Evolutionary conservation across 2,888 invertebrate genomes (phyloP), one percentile per base, ranked within the genome.

Genomic region (Lymantria monacha): DNA sequence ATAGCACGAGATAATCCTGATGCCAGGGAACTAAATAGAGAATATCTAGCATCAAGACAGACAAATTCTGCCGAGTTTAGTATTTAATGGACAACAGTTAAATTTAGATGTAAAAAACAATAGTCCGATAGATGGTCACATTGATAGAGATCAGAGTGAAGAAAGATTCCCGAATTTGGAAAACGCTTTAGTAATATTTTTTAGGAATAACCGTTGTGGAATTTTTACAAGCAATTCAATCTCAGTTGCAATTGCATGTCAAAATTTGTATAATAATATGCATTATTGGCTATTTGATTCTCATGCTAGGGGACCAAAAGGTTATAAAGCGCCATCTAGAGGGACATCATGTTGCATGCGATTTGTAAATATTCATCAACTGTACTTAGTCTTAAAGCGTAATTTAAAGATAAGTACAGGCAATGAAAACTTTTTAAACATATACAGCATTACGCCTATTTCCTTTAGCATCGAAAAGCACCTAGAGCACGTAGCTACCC

Each of bases 31-130:
- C 22, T 44, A 30, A 51, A 55, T 13, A 37, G 14, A 43, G 51
- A 55, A n/a, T 49, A 55, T n/a, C 43, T 49, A 31, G 46, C 48
- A 31, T 31, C n/a, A 9, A 53, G n/a, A n/a, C n/a, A n/a, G n/a
- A 13, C 49, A 53, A 12, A 13, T 46, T 51, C 14, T 7, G 1
- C 46, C 50, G 44, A 14, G 42, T 33, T 9, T 59, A n/a, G 14
- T 43, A 40, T 59, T 50, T 37, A 52, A 59, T 38, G 51, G 48
- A 30, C 11, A 54, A 42, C 1, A 3, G 13, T 3, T 41, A 8
- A 38, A 41, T 41, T 14, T 38, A n/a, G n/a, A 7, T 12, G 38
- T 10, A 1, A 1, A 12, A n/a, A 38, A 7, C 12, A 41, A 41
- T 9, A 7, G n/a, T 13, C 14, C 33, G 7, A 41, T 9, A 15